Evolutionary conservation across 2,113 vertebrate genomes (phyloP).

Genomic region (Odocoileus virginianus): DNA sequence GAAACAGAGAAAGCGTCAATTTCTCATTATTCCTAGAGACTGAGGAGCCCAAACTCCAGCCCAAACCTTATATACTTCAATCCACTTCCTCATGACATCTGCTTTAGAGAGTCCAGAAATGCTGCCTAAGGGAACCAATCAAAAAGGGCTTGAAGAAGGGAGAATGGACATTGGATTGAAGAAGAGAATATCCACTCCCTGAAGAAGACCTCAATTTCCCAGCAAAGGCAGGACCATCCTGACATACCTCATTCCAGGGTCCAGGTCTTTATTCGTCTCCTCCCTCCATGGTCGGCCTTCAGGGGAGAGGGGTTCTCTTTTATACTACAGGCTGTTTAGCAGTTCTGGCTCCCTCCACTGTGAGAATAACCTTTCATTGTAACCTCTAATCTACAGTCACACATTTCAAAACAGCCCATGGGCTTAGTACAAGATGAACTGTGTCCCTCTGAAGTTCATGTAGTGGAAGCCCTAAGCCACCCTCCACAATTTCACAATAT

Average conservation of each 20-base stretch:
- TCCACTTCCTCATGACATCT: not conserved
- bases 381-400: not conserved
- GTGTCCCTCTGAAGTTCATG: not conserved
- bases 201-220: not conserved
- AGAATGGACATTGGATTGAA: not conserved
- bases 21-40: slow-evolving; percentile 30
- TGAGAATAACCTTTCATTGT: not conserved
- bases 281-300: not conserved
- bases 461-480: not conserved
- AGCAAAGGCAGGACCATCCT: not conserved
- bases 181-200: not conserved
- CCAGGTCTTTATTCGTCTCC: not conserved
- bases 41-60: not conserved
- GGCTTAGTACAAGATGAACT: not conserved
- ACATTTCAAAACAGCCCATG: not conserved
- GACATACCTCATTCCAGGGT: not conserved
- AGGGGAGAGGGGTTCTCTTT: not conserved
- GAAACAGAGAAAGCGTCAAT: slow-evolving; percentile 36
- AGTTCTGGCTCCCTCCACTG: not conserved
- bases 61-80: not conserved
- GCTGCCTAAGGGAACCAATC: not conserved
- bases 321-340: not conserved
- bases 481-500: not conserved
- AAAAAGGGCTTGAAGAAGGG: not conserved
- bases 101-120: not conserved